phyloP scores from a whole-genome alignment of 2,113 vertebrate genomes.

The Mirounga angustirostris region DNA sequence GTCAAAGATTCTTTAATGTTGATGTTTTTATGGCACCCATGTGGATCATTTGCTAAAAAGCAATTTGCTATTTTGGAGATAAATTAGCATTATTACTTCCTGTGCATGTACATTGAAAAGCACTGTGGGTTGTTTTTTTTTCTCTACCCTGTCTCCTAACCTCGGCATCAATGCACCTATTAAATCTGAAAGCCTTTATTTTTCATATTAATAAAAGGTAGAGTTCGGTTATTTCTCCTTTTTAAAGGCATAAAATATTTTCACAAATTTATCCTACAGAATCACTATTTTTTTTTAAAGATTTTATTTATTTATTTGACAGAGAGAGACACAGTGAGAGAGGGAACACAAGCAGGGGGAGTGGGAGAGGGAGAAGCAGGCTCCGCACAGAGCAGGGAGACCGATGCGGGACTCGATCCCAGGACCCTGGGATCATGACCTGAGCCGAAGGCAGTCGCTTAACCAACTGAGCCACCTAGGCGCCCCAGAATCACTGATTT shows the following conservation, averaged over 20 bases:
- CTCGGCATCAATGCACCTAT: slow-evolving; percentile 65
- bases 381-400: too few species aligned
- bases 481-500: background rate
- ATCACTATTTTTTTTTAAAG: background rate
- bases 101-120: slow-evolving; percentile 71
- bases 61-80: slow-evolving; percentile 85
- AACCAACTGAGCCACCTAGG: too few species aligned
- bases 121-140: slow-evolving; percentile 60
- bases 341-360: too few species aligned
- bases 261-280: slow-evolving; percentile 32
- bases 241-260: slow-evolving; percentile 71
- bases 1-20: slow-evolving; percentile 83
- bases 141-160: background rate
- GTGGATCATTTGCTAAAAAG: slow-evolving; percentile 85
- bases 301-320: too few species aligned
- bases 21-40: slow-evolving; percentile 86
- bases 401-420: too few species aligned
- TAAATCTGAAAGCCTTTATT: slow-evolving; percentile 77
- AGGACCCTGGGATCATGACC: too few species aligned
- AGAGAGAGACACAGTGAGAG: too few species aligned
- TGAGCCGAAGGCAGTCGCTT: too few species aligned
- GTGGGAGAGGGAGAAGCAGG: too few species aligned
- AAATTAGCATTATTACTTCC: slow-evolving; percentile 86
- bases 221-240: slow-evolving; percentile 67
- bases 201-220: slow-evolving; percentile 80